Base-by-base conservation (phyloP, 2,113 vertebrate species). In the Cervus canadensis region DNA sequence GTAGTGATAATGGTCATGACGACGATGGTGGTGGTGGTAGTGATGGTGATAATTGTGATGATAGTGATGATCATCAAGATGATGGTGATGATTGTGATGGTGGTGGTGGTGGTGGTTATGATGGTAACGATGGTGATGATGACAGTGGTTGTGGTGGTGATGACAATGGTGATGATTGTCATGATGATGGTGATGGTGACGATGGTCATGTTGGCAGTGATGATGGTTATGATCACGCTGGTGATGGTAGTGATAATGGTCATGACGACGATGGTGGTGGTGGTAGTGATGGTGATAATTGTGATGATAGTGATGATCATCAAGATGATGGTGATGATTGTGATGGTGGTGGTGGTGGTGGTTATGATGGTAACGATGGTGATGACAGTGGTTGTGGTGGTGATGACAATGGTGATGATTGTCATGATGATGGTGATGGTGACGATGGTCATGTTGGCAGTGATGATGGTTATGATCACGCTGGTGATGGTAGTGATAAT, bases 211-310 rank as follows among this genome's bases (percentile, higher is more conserved):
- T 0, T 28, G 25, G 1, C 10, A 9, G 28, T 60, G 11, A 1
- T 30, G 28, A 3, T 62, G 60, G 4, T 28, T 0, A 5, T 30
- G 26, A 30, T 19, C 5, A 2, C 14, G 12, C 1, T 60, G 59
- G 0, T 64, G 6, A 6, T 64, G 28, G 28, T 30, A 0, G 2
- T 64, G 5, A 12, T 71, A 4, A 0, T 23, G 10, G 0, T 6
- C 21, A 6, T 25, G 19, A 2, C 25, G 15, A 0, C 17, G 15
- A 3, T 10, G 7, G 16, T 36, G 17, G 7, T n/a, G 7, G 4
- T 67, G 30, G 2, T 36, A 0, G 0, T 36, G 64, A 4, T 2
- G 8, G 1, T 36, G 64, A 36, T 67, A 16, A 1, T 64, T 33
- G 8, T n/a, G 3, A 4, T 67, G 33, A 15, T 16, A 6, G 14